Base-by-base conservation (phyloP, 2,113 vertebrate species). In the Aleadryas rufinucha region DNA sequence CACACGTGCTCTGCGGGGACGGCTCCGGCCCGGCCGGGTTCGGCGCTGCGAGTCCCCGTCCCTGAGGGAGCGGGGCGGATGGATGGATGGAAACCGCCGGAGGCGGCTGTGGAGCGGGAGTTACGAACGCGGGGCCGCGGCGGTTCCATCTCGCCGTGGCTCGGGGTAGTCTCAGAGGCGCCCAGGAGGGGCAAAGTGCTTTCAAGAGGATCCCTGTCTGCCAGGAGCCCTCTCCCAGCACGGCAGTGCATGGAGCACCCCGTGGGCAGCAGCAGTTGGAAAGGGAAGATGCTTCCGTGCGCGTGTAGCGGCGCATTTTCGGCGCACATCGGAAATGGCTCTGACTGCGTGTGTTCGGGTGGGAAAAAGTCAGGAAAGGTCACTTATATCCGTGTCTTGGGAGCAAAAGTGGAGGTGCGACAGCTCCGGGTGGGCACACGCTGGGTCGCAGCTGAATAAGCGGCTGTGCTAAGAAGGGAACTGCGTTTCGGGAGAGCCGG, bases 301-400 rank as follows among this genome's bases (percentile, higher is more conserved):
- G 1, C 4, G 30, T 13, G 70, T 23, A 30, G 68, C 22, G 84
- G 90, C 63, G 44, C 72, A 41, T 74, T 72, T 74, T 41, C n/a
- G 3, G 94, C 77, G 10, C 72, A 0, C 33, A 1, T 35, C 59
- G 2, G 45, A 16, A 89, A 2, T 8, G n/a, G n/a, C 19, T 35
- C 52, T 1, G 71, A 8, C 42, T 23, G 11, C 16, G 7, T 7
- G n/a, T 5, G 41, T 20, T 33, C 6, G 63, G 52, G 45, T 61
- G 85, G 45, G 88, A 63, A 53, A 49, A 49, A 87, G 81, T 53
- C 6, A 42, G 65, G 28, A 30, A 28, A 61, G 28, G 70, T 17
- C 47, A 0, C 31, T 59, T 54, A 1, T 4, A 11, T 1, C 28
- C 33, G 0, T 22, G 2, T 31, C 5, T 17, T 15, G 24, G 52